A percentile compares a stretch with the other conserved stretches of the same genome.
These are phyloP conservation scores for Eristalinus sepulchralis DNA, from an alignment of 2,888 invertebrate genomes.

Conservation along the genomic window DNA sequence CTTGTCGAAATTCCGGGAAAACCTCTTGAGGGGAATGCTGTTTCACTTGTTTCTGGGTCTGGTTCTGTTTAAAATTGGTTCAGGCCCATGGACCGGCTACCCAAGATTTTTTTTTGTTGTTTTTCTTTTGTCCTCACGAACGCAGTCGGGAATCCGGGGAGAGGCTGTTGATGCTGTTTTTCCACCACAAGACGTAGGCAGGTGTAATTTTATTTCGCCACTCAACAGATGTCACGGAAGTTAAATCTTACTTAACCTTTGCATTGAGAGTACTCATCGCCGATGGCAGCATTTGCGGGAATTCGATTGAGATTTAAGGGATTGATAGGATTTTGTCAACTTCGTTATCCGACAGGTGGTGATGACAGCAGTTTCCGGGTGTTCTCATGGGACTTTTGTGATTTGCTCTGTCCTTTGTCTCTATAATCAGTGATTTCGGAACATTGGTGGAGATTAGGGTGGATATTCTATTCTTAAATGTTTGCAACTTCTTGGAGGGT, in stretches of 20 bases:
- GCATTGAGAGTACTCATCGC: background rate
- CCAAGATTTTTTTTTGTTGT: too few species aligned
- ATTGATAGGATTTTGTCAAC: background rate
- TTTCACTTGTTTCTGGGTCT: background rate
- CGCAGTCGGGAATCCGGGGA: background rate
- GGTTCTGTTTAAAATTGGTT: background rate
- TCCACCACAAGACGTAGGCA: background rate
- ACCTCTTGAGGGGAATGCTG: background rate
- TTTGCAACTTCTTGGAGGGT: too few species aligned
- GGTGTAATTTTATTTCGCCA: background rate
- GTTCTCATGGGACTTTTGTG: too few species aligned
- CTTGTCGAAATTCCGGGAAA: background rate
- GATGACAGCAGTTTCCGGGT: background rate
- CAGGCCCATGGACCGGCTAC: background rate
- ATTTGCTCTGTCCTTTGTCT: too few species aligned
- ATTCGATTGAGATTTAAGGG: background rate
- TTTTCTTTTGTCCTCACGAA: background rate
- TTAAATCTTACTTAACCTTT: background rate
- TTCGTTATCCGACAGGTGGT: too few species aligned
- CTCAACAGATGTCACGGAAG: background rate
- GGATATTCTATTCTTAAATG: too few species aligned
- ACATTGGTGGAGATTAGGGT: too few species aligned
- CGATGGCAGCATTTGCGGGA: background rate
- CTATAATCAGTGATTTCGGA: too few species aligned
- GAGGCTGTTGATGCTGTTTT: background rate